Percentiles rank a stretch among this genome's conserved stretches.
Conservation (phyloP, 1,140 invertebrate genomes). For the Pogonus chalceus region DNA sequence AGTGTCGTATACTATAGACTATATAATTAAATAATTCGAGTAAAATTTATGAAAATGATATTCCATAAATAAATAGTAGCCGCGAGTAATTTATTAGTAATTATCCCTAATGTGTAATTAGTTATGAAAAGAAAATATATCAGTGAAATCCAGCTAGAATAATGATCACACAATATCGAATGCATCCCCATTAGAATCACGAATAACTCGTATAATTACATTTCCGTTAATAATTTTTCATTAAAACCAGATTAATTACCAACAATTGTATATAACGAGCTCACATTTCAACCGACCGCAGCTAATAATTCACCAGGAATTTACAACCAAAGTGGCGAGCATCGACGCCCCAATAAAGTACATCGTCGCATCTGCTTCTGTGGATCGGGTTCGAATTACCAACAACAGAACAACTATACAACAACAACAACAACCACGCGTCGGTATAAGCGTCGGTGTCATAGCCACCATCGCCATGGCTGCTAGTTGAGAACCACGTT, state of each 20-base stretch:
- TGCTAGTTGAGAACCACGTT: background rate
- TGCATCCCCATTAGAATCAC: too few species aligned
- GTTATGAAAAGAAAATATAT: too few species aligned
- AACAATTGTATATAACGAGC: conserved; percentile 1
- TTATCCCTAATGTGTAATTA: too few species aligned
- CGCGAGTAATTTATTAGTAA: too few species aligned
- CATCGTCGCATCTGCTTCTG: background rate
- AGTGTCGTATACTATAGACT: too few species aligned
- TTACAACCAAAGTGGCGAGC: background rate
- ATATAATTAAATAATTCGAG: too few species aligned
- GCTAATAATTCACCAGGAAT: background rate
- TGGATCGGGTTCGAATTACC: background rate
- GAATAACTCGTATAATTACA: background rate
- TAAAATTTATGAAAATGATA: too few species aligned
- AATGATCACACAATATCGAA: too few species aligned
- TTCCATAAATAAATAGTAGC: too few species aligned
- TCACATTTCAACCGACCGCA: background rate
- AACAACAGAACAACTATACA: background rate
- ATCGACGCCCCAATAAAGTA: background rate
- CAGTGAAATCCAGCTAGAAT: too few species aligned
- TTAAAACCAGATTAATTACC: background rate
- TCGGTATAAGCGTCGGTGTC: too few species aligned
- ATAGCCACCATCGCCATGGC: background rate
- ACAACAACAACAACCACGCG: too few species aligned
- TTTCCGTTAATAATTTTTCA: conserved; percentile 6